Base-by-base conservation (phyloP, 1,140 invertebrate species). In the Pantala flavescens region DNA sequence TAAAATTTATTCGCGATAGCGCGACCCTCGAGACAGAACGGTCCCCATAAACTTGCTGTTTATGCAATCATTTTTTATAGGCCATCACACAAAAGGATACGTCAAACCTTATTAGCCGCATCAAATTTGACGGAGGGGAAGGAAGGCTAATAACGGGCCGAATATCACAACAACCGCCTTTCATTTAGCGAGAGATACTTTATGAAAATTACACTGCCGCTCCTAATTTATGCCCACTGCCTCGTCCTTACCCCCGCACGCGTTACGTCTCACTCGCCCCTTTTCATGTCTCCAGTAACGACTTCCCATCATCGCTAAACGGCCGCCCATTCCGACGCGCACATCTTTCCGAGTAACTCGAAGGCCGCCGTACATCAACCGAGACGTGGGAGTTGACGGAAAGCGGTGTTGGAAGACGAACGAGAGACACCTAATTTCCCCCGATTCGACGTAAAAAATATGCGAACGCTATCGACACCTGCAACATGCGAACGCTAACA, bases 51-150 rank as follows among this genome's bases (percentile, higher is more conserved):
- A 63, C 28, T 63, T 21, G 3, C 49, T 19, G 49, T 63, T 63
- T 63, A 63, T 63, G 49, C n/a, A 63, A 63, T 63, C 14, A 63
- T 63, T 63, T 63, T 63, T 63, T 63, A 63, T 63, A 21, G 49
- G 49, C 49, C 49, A 63, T 63, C 49, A 63, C 28, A 36, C 49
- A 63, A 63, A 63, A 21, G 49, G 49, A 36, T 36, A 36, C 28
- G 28, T 36, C 28, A 36, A 36, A 36, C 28, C 28, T 63, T 63
- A 63, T 63, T 63, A 63, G 49, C 49, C 49, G n/a, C 49, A 21
- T 63, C 49, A 63, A 63, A 63, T 19, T 63, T 3, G 49, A 63
- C 49, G 12, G 12, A 21, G n/a, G 49, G 49, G n/a, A 63, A 63
- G 49, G 49, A 19, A 19, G 3, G 49, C 49, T 63, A 63, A 63